A percentile compares a stretch with the other conserved stretches of the same genome.
These are phyloP conservation scores for Megalurothrips usitatus DNA, from an alignment of 2,888 invertebrate genomes.

Conservation along the genomic window DNA sequence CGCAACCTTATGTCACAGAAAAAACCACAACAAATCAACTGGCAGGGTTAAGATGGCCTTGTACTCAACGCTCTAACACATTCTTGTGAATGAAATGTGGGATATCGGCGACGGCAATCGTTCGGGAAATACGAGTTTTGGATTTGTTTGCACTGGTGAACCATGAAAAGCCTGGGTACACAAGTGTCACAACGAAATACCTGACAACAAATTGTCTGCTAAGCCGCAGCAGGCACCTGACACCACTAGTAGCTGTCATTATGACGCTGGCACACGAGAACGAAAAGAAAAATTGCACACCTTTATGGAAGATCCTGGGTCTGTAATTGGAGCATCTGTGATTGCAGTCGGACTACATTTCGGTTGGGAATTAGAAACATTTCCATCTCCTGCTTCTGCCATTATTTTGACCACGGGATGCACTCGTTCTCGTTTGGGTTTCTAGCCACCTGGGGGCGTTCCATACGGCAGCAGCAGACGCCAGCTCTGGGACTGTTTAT, in stretches of 20 bases:
- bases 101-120: not conserved
- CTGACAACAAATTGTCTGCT: not conserved
- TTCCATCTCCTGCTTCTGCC: slow-evolving; percentile 9
- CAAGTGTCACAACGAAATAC: not conserved
- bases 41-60: not conserved
- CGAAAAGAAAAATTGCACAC: slow-evolving; percentile 43
- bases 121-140: not conserved
- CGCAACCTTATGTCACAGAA: not conserved
- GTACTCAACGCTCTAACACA: not conserved
- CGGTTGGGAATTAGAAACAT: slow-evolving; percentile 19
- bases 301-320: slow-evolving; percentile 64
- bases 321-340: slow-evolving; percentile 70
- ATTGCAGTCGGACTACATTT: slow-evolving; percentile 52
- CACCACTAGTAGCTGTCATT: slow-evolving; percentile 30
- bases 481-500: not conserved
- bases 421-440: no score
- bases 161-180: not conserved
- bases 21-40: slow-evolving; percentile 2
- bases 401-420: slow-evolving; percentile 12
- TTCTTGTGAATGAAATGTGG: slow-evolving; percentile 5
- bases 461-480: slow-evolving; percentile 21
- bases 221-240: slow-evolving; percentile 28
- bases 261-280: slow-evolving; percentile 33
- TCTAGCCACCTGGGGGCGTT: not conserved
- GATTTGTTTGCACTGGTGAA: not conserved